Evolutionary conservation across 2,888 invertebrate genomes (phyloP).

Genomic region (Sceliomorpha sp.): DNA sequence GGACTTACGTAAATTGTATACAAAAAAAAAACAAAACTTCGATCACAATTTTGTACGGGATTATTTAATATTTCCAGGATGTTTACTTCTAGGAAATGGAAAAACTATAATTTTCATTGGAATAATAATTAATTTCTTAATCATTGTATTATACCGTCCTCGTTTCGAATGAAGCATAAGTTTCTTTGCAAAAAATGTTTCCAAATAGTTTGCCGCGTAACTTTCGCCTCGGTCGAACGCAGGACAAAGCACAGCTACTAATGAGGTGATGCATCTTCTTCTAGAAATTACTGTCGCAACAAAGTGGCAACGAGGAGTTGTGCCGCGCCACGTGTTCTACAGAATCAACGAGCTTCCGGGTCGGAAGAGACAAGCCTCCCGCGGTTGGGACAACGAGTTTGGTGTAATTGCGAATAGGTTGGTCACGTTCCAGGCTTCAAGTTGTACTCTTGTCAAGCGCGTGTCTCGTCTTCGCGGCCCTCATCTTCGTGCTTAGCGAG

Average conservation of each 20-base stretch:
- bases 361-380: conserved; percentile 48
- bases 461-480: conserved; percentile 32
- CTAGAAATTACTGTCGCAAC: conserved; percentile 48
- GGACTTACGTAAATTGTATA: neutral
- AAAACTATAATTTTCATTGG: too few species aligned
- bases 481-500: conserved; percentile 21
- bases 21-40: too few species aligned
- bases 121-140: too few species aligned
- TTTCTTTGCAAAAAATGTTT: too few species aligned
- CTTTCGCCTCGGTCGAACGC: too few species aligned
- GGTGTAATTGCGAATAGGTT: conserved; percentile 68
- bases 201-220: too few species aligned
- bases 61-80: too few species aligned
- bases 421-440: conserved; percentile 65
- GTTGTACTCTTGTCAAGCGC: conserved; percentile 59
- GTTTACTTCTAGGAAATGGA: too few species aligned
- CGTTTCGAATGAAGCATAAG: too few species aligned
- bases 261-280: conserved; percentile 47
- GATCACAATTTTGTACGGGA: too few species aligned
- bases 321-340: conserved; percentile 33
- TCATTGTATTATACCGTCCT: too few species aligned
- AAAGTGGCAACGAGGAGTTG: conserved; percentile 38
- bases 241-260: too few species aligned
- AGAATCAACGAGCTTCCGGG: conserved; percentile 47
- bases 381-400: conserved; percentile 56